A percentile compares a stretch with the other conserved stretches of the same genome.
Evolutionary conservation across 2,797 vertebrate genomes (phyloP).

Genomic region (Bovichtus diacanthus): DNA sequence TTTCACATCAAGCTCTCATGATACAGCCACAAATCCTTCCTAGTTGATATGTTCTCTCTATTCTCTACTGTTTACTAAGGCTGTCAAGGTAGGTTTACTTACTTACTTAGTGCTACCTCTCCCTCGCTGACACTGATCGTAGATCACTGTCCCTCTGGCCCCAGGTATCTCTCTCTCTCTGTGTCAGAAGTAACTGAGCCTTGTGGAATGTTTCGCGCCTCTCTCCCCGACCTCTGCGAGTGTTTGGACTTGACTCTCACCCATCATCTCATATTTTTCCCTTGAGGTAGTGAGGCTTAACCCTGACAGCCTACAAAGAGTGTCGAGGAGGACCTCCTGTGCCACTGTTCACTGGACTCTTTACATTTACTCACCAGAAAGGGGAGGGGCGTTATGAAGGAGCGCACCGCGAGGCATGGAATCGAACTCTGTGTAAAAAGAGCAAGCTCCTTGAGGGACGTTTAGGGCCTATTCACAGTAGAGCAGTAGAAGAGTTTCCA

Average conservation of each 20-base stretch:
- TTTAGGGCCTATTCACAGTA: slow-evolving; percentile 45
- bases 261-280: slow-evolving; percentile 78
- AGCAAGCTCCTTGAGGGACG: slow-evolving; percentile 55
- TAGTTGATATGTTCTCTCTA: slow-evolving; percentile 16
- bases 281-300: slow-evolving; percentile 70
- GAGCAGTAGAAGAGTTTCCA: slow-evolving; percentile 21
- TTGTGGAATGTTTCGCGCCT: slow-evolving; percentile 70
- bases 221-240: slow-evolving; percentile 55
- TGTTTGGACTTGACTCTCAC: slow-evolving; percentile 63
- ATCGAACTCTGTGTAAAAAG: slow-evolving; percentile 41
- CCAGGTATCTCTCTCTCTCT: slow-evolving; percentile 49
- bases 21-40: slow-evolving; percentile 1
- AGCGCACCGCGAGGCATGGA: slow-evolving; percentile 32
- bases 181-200: slow-evolving; percentile 74
- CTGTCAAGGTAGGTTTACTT: slow-evolving; percentile 63
- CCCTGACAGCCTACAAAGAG: slow-evolving; percentile 67
- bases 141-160: slow-evolving; percentile 68
- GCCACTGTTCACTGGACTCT: slow-evolving; percentile 62
- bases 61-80: slow-evolving; percentile 58
- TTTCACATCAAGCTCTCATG: neutral
- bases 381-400: slow-evolving; percentile 19
- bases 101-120: slow-evolving; percentile 51
- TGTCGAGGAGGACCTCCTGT: slow-evolving; percentile 54
- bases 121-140: slow-evolving; percentile 67
- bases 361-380: slow-evolving; percentile 48